Evolutionary conservation across 2,888 invertebrate genomes (phyloP).

Genomic region (Plagiodera versicolora): DNA sequence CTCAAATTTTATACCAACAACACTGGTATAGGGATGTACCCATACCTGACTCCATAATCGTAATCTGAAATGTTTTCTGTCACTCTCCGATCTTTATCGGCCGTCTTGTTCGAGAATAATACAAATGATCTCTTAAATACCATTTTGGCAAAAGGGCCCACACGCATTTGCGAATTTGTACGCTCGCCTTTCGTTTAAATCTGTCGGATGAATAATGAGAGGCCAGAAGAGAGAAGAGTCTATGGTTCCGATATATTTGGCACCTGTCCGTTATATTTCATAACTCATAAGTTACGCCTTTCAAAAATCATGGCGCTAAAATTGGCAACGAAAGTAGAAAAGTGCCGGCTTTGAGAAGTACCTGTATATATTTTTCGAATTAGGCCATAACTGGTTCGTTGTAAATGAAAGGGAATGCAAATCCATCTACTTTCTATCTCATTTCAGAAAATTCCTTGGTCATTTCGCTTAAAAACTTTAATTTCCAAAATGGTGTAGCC

Average conservation of each 20-base stretch:
- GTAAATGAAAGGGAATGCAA: no score
- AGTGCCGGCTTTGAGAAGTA: no score
- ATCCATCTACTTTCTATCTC: no score
- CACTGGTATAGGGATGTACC: background rate
- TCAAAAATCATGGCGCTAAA: background rate
- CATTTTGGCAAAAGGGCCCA: slow-evolving; percentile 16
- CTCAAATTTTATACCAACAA: no score
- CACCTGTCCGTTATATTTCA: slow-evolving; percentile 8
- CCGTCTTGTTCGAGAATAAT: background rate
- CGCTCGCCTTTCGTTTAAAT: slow-evolving; percentile 10
- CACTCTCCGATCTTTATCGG: background rate
- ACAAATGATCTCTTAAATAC: slow-evolving; percentile 2
- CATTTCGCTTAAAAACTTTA: no score
- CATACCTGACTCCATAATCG: background rate
- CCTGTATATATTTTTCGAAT: no score
- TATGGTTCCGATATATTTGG: slow-evolving; percentile 9
- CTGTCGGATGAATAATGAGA: slow-evolving; percentile 24
- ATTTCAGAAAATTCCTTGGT: no score
- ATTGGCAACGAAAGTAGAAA: background rate
- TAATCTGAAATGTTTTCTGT: background rate
- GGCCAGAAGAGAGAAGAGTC: background rate
- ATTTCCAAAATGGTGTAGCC: no score
- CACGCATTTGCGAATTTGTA: slow-evolving; percentile 23
- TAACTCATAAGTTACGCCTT: background rate
- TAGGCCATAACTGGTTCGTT: no score